A percentile compares a stretch with the other conserved stretches of the same genome.
These are phyloP conservation scores for Lordiphosa andalusiaca DNA, from an alignment of 2,888 invertebrate genomes.

Conservation along the genomic window DNA sequence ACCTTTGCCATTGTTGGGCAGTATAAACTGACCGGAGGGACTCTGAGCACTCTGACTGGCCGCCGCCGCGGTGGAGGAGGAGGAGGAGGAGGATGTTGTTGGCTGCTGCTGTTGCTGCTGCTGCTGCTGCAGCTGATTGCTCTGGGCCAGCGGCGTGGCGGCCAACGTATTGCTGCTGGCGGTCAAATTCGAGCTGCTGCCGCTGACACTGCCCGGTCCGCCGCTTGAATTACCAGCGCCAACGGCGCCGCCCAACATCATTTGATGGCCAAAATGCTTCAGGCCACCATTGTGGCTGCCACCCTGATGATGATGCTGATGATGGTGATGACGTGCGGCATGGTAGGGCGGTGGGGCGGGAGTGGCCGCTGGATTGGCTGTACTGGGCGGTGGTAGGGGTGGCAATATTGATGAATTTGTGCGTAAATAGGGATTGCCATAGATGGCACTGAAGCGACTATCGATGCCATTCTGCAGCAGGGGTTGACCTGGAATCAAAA, in stretches of 20 bases:
- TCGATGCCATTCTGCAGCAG: constrained; percentile 80
- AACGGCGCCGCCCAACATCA: constrained; percentile 17
- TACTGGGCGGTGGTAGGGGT: constrained; percentile 83
- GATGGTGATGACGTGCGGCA: constrained; percentile 66
- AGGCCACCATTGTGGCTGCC: constrained; percentile 67
- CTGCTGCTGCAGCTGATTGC: constrained; percentile 82
- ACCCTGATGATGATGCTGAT: constrained; percentile 1
- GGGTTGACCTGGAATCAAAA: constrained; percentile 74
- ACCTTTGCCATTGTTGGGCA: constrained; percentile 80
- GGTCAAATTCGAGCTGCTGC: constrained; percentile 83
- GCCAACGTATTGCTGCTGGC: constrained; percentile 78
- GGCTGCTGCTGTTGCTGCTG: constrained; percentile 23
- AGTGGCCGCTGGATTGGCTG: constrained; percentile 88
- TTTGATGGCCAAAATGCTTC: constrained; percentile 54
- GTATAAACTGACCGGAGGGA: constrained; percentile 80
- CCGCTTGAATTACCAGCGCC: constrained; percentile 81
- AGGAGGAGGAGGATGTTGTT: too few species aligned
- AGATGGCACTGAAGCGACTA: constrained; percentile 90
- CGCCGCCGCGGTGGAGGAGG: constrained; percentile 52
- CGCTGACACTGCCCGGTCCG: constrained; percentile 79
- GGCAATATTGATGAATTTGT: constrained; percentile 83
- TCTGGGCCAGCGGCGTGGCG: constrained; percentile 72
- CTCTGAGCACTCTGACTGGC: constrained; percentile 85
- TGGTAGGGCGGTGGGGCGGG: constrained; percentile 91
- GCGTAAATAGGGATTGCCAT: constrained; percentile 93